Conservation (phyloP, 92 coral and sea anemone species). For the Siderastrea siderea region DNA sequence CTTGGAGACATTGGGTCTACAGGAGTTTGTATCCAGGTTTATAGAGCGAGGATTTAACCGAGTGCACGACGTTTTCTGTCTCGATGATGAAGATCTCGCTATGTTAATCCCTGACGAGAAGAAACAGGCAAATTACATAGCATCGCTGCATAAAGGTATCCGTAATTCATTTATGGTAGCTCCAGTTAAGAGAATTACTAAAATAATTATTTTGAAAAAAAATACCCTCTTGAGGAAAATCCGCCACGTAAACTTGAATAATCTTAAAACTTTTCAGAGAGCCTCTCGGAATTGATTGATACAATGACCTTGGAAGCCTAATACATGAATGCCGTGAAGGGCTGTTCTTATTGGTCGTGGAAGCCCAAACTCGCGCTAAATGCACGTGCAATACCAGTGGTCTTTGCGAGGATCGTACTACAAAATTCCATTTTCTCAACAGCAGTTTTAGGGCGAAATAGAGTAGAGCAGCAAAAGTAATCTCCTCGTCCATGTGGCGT, state of each 20-base stretch:
- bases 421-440: not conserved
- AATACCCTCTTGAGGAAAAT: too few relatives aligned
- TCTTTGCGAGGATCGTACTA: not conserved
- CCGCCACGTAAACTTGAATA: not conserved
- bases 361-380: not conserved
- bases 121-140: conserved; percentile 32
- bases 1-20: conserved; percentile 48
- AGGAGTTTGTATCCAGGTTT: conserved; percentile 36
- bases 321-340: not conserved
- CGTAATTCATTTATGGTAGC: too few relatives aligned
- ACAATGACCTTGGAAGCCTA: not conserved
- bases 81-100: conserved; percentile 54
- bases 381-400: not conserved
- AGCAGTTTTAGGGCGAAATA: not conserved
- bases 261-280: not conserved
- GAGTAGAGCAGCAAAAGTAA: not conserved
- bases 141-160: conserved; percentile 63
- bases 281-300: not conserved
- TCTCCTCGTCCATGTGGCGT: conserved; percentile 1
- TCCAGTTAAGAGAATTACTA: too few relatives aligned
- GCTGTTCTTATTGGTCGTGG: not conserved
- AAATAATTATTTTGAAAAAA: not conserved
- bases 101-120: conserved; percentile 35
- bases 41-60: conserved; percentile 53
- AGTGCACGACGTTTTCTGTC: conserved; percentile 52